Conservation (phyloP, 2,797 vertebrate species). For the Eurystomus glaucurus region DNA sequence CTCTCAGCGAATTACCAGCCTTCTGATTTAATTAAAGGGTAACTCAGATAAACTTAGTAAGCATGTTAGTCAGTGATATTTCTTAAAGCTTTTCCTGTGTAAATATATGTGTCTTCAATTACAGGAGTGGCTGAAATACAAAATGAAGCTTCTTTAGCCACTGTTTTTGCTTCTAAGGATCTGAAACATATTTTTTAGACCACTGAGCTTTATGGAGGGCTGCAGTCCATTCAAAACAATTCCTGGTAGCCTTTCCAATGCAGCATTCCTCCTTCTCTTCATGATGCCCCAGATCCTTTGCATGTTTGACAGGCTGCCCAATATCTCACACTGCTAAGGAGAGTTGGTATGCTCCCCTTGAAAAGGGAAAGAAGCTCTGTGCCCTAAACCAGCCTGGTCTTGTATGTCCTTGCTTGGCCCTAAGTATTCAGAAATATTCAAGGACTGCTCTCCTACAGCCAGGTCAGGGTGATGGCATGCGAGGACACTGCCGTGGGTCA, state of each 20-base stretch:
- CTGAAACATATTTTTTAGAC: not conserved
- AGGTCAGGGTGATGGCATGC: fast-evolving
- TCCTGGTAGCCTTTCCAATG: not conserved
- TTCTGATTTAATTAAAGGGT: not conserved
- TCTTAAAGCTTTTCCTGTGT: not conserved
- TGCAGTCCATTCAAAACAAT: not conserved
- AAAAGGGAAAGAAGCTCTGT: not conserved
- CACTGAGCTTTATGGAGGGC: not conserved
- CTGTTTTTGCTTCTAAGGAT: not conserved
- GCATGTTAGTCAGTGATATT: not conserved
- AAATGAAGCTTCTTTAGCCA: not conserved
- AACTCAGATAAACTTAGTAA: not conserved
- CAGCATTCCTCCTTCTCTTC: not conserved
- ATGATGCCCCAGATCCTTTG: not conserved
- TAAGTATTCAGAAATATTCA: not conserved
- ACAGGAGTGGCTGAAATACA: not conserved
- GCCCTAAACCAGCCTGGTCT: not conserved
- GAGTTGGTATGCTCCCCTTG: not conserved
- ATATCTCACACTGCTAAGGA: not conserved
- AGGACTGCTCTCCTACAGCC: not conserved
- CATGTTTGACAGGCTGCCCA: not conserved
- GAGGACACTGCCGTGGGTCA: not conserved
- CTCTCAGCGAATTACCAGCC: not conserved
- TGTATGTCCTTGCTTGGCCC: not conserved
- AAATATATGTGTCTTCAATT: not conserved